Percentiles rank a stretch among this genome's conserved stretches.
phyloP scores from a whole-genome alignment of 2,113 vertebrate genomes.

The Syrrhaptes paradoxus region DNA sequence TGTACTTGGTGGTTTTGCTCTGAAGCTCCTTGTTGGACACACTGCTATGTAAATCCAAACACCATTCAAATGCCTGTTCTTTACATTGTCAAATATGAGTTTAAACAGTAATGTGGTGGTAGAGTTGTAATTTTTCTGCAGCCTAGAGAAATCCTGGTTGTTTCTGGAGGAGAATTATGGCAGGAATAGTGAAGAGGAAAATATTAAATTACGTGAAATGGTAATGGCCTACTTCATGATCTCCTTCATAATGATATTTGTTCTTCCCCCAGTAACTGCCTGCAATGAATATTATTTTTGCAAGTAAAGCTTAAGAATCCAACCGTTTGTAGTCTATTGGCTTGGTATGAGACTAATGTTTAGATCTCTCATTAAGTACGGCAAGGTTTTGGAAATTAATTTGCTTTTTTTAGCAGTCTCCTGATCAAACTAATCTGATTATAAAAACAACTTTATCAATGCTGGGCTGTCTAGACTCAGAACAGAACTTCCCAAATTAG shows the following conservation, averaged over 20 bases:
- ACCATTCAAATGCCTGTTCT: neutral
- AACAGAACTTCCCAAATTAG: neutral
- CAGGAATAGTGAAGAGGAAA: neutral
- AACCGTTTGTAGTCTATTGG: neutral
- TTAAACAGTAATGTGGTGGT: neutral
- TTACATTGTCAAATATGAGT: neutral
- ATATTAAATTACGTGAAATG: neutral
- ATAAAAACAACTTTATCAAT: neutral
- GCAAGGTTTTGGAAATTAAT: conserved; percentile 19
- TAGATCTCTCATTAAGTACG: neutral
- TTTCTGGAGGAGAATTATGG: neutral
- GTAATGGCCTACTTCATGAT: neutral
- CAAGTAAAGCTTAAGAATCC: neutral
- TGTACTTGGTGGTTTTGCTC: neutral
- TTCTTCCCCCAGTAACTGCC: neutral
- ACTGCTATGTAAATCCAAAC: neutral
- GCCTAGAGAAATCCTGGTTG: neutral
- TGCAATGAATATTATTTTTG: neutral
- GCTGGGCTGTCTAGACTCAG: neutral
- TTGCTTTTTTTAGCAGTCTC: conserved; percentile 18
- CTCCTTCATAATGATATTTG: neutral
- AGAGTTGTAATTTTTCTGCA: neutral
- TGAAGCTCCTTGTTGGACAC: neutral
- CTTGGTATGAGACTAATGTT: neutral
- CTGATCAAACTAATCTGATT: conserved; percentile 26